phyloP scores from a whole-genome alignment of 2,888 invertebrate genomes.

The Drosophila siamana region DNA sequence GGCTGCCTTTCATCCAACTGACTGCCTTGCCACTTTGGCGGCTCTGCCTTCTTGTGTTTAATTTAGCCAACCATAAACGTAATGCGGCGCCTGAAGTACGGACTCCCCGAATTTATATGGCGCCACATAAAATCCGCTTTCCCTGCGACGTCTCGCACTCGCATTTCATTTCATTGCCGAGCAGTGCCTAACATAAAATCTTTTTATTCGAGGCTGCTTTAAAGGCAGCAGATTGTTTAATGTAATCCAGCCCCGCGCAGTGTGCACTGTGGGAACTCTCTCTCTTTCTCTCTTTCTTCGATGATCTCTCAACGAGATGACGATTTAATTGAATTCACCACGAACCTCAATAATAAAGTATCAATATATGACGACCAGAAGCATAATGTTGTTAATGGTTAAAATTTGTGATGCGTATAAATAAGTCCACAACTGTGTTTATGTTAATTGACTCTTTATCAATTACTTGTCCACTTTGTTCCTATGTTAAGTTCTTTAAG shows the following conservation, averaged over 20 bases:
- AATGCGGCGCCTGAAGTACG: slow-evolving; percentile 75
- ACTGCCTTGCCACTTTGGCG: slow-evolving; percentile 51
- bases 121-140: slow-evolving; percentile 69
- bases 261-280: slow-evolving; percentile 39
- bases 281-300: too few species aligned
- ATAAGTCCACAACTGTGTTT: too few species aligned
- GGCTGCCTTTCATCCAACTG: slow-evolving; percentile 25
- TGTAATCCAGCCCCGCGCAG: slow-evolving; percentile 15
- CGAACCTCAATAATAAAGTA: background rate
- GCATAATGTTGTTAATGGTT: too few species aligned
- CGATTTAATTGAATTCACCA: slow-evolving; percentile 36
- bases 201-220: slow-evolving; percentile 69
- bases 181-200: slow-evolving; percentile 69
- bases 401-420: too few species aligned
- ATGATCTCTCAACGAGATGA: slow-evolving; percentile 27
- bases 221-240: slow-evolving; percentile 63
- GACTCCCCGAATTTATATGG: slow-evolving; percentile 72
- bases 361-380: background rate
- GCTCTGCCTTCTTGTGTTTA: slow-evolving; percentile 71
- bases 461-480: too few species aligned
- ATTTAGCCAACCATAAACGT: slow-evolving; percentile 78
- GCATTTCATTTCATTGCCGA: slow-evolving; percentile 71
- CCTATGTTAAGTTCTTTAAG: too few species aligned
- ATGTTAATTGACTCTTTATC: too few species aligned
- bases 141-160: slow-evolving; percentile 5